These are phyloP conservation scores for Catharus bicknelli DNA, from an alignment of 2,113 vertebrate species.

Conservation along the genomic window DNA sequence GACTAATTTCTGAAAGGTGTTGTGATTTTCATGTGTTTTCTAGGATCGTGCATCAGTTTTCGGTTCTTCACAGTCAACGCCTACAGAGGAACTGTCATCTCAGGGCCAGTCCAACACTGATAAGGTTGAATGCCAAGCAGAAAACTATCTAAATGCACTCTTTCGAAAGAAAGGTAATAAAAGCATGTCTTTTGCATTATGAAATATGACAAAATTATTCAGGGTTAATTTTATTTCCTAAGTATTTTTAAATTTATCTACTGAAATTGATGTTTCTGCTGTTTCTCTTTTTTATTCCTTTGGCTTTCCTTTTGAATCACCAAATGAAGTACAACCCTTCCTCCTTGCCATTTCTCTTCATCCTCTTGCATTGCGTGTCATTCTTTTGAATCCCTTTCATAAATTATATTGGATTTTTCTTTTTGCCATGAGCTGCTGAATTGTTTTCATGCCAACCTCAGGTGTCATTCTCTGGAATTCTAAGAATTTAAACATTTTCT, in stretches of 20 bases:
- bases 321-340: background rate
- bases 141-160: slow-evolving; percentile 97
- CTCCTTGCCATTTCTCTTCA: background rate
- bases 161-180: slow-evolving; percentile 96
- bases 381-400: background rate
- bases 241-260: background rate
- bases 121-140: slow-evolving; percentile 94
- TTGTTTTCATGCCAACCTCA: background rate
- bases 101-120: slow-evolving; percentile 92
- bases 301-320: background rate
- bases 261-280: background rate
- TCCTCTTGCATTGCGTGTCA: background rate
- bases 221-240: background rate
- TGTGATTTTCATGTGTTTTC: slow-evolving; percentile 40
- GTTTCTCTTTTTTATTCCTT: background rate
- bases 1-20: background rate
- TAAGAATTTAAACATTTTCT: background rate
- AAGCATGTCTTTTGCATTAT: background rate
- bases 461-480: background rate
- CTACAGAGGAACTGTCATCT: slow-evolving; percentile 91
- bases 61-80: slow-evolving; percentile 88
- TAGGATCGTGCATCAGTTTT: slow-evolving; percentile 85
- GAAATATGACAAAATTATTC: background rate
- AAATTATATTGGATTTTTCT: background rate
- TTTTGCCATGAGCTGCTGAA: background rate